These are phyloP conservation scores for Papilio dardanus DNA, from an alignment of 1,140 invertebrate species.

Conservation along the genomic window DNA sequence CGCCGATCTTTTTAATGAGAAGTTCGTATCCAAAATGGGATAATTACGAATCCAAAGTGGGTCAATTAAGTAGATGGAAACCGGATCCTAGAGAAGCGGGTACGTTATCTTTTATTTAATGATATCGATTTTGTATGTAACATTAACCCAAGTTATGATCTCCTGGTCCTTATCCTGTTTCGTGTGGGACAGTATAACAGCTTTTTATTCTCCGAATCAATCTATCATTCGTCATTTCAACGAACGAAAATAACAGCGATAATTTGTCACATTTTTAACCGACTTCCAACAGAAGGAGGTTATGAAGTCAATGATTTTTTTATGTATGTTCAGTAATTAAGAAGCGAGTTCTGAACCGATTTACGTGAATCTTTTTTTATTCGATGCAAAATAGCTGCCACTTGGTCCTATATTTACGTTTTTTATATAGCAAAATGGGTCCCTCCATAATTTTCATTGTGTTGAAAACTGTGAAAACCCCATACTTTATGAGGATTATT, in stretches of 20 bases:
- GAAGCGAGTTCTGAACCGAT: no score
- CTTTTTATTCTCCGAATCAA: neutral
- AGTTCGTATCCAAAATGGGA: slow-evolving; percentile 34
- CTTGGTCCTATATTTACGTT: no score
- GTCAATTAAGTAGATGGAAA: slow-evolving; percentile 38
- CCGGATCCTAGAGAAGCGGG: slow-evolving; percentile 51
- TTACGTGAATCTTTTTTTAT: no score
- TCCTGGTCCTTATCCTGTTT: neutral
- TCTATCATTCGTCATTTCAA: neutral
- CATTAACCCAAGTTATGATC: neutral
- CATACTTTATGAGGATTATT: no score
- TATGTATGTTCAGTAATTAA: no score
- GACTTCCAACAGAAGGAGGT: no score
- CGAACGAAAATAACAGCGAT: no score
- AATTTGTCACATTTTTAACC: no score
- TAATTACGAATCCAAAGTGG: slow-evolving; percentile 40
- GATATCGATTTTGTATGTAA: neutral
- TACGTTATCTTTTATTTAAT: slow-evolving; percentile 32
- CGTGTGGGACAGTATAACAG: no score
- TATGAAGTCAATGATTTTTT: no score
- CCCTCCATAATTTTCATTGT: neutral
- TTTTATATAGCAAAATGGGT: neutral
- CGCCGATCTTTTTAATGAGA: slow-evolving; percentile 14
- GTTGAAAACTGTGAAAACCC: no score
- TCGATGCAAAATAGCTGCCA: no score